Conservation (phyloP, 2,888 invertebrate species). For the Piscicola geometra region DNA sequence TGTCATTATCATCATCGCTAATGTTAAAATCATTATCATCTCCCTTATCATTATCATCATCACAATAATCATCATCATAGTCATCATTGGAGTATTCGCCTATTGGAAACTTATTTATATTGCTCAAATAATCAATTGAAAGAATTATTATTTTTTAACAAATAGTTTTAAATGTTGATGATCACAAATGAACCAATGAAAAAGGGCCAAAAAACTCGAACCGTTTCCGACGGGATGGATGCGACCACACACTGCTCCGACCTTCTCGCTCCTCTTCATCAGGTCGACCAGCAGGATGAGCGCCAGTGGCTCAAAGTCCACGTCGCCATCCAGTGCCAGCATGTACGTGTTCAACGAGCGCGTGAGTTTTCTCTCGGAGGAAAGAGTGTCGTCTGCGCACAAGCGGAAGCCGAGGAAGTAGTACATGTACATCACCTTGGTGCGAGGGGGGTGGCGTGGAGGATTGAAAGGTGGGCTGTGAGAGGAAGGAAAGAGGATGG, state of each 20-base stretch:
- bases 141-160: too few species aligned
- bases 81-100: too few species aligned
- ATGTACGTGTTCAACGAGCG: slow-evolving; percentile 75
- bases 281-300: slow-evolving; percentile 88
- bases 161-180: too few species aligned
- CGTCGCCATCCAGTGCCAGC: slow-evolving; percentile 91
- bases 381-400: slow-evolving; percentile 67
- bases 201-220: slow-evolving; percentile 48
- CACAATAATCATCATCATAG: too few species aligned
- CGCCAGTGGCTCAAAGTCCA: slow-evolving; percentile 91
- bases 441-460: not conserved
- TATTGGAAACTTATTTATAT: too few species aligned
- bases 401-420: slow-evolving; percentile 89
- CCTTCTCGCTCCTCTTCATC: slow-evolving; percentile 92
- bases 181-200: too few species aligned
- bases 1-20: not conserved
- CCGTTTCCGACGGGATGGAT: slow-evolving; percentile 92
- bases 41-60: too few species aligned
- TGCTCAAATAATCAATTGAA: too few species aligned
- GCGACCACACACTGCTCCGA: slow-evolving; percentile 94
- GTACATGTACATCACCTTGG: slow-evolving; percentile 98
- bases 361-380: slow-evolving; percentile 14
- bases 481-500: not conserved
- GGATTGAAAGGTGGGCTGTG: too few species aligned
- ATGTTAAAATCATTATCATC: too few species aligned